phyloP scores from a whole-genome alignment of 2,888 invertebrate genomes.

The Hirudinaria manillensis region DNA sequence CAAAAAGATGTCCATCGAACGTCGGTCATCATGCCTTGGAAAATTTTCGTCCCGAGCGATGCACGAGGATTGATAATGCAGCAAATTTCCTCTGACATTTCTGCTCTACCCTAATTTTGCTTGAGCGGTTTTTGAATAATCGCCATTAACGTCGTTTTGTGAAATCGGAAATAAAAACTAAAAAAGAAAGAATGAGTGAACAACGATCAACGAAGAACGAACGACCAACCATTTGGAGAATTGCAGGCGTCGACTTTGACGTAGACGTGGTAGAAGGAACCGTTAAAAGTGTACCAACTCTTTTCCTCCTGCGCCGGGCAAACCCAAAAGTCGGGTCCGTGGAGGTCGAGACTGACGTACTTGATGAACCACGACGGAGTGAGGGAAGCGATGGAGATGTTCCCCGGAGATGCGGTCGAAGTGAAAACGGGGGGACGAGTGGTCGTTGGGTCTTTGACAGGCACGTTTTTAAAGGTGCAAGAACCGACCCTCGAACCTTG shows the following conservation, averaged over 20 bases:
- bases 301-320: slow-evolving; percentile 29
- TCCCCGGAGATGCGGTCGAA: background rate
- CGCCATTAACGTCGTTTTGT: background rate
- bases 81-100: slow-evolving; percentile 6
- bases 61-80: background rate
- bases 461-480: slow-evolving; percentile 35
- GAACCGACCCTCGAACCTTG: slow-evolving; percentile 33
- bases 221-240: slow-evolving; percentile 31
- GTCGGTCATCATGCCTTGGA: no score
- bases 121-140: background rate
- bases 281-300: slow-evolving; percentile 34
- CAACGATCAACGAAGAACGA: background rate
- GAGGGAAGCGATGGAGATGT: background rate
- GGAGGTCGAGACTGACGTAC: slow-evolving; percentile 37
- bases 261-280: slow-evolving; percentile 38
- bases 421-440: background rate
- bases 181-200: background rate
- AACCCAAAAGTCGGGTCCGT: slow-evolving; percentile 31
- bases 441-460: slow-evolving; percentile 16
- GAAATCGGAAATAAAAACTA: slow-evolving; percentile 5
- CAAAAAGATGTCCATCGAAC: no score
- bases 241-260: slow-evolving; percentile 36
- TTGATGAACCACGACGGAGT: slow-evolving; percentile 32
- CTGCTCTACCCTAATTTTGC: background rate
- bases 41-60: background rate